A percentile compares a stretch with the other conserved stretches of the same genome.
Evolutionary conservation across 2,888 invertebrate genomes (phyloP).

Genomic region (Malthinus flaveolus): DNA sequence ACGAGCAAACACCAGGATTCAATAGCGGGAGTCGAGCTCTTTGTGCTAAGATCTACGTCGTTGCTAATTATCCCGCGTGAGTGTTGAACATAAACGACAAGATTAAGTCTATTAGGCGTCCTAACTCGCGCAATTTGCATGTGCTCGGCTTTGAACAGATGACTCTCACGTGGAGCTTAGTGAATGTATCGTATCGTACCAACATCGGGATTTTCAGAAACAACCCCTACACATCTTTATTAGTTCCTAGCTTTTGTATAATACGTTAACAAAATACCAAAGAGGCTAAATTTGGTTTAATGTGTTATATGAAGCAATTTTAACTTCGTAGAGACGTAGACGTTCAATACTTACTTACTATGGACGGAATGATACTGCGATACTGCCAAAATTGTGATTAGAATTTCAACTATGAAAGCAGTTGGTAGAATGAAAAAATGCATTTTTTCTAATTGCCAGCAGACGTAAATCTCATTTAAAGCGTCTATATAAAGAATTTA

Average conservation of each 20-base stretch:
- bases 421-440: too few species aligned
- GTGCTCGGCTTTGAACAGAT: conserved; percentile 41
- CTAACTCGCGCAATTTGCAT: conserved; percentile 56
- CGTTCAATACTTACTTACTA: too few species aligned
- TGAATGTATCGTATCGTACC: conserved; percentile 39
- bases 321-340: too few species aligned
- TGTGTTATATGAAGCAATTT: too few species aligned
- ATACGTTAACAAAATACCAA: conserved; percentile 6
- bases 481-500: too few species aligned
- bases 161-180: conserved; percentile 39
- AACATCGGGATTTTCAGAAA: conserved; percentile 38
- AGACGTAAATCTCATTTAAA: too few species aligned
- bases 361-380: too few species aligned
- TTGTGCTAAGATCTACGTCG: conserved; percentile 50
- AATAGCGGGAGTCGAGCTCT: conserved; percentile 47
- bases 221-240: conserved; percentile 38
- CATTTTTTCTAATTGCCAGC: too few species aligned
- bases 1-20: conserved; percentile 53
- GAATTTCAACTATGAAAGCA: too few species aligned
- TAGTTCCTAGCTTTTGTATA: conserved; percentile 34
- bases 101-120: conserved; percentile 57
- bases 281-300: neutral
- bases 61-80: conserved; percentile 55
- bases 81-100: conserved; percentile 57
- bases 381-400: too few species aligned